phyloP scores from a whole-genome alignment of 2,113 vertebrate species.

The Natator depressus region DNA sequence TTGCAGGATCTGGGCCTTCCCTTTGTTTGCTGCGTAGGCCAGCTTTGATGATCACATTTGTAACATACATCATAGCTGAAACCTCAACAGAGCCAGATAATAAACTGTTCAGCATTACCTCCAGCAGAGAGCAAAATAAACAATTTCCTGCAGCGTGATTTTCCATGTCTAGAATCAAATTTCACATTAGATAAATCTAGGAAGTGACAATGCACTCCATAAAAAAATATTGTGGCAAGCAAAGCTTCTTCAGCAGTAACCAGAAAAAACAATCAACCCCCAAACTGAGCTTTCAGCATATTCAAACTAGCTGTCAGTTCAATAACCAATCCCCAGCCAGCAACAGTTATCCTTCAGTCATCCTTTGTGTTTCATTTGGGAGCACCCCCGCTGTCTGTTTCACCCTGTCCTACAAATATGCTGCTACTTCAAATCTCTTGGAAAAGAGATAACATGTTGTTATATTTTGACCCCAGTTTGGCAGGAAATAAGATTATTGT shows the following conservation, averaged over 20 bases:
- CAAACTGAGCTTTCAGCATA: rapidly evolving
- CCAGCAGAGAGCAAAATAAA: slow-evolving; percentile 57
- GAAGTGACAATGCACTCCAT: slow-evolving; percentile 19
- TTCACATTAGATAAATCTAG: slow-evolving; percentile 41
- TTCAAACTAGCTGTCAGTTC: neutral
- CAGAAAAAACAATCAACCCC: neutral
- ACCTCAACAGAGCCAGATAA: neutral
- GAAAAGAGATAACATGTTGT: neutral
- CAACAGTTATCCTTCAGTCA: neutral
- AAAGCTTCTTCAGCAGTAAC: slow-evolving; percentile 50
- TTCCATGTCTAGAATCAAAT: slow-evolving; percentile 2
- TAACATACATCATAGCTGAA: slow-evolving; percentile 2
- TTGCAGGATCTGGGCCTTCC: neutral
- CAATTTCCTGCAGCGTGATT: slow-evolving; percentile 8
- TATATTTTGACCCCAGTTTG: neutral
- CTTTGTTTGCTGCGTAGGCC: neutral
- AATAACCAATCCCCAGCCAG: neutral
- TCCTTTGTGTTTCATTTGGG: neutral
- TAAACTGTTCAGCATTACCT: neutral
- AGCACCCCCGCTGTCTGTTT: neutral
- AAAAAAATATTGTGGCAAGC: neutral
- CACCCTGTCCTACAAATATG: neutral
- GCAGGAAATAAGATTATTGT: neutral
- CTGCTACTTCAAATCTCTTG: neutral
- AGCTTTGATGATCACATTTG: slow-evolving; percentile 24